A percentile compares a stretch with the other conserved stretches of the same genome.
Evolutionary conservation across 2,888 invertebrate species (phyloP).

Genomic region (Athalia rosae): DNA sequence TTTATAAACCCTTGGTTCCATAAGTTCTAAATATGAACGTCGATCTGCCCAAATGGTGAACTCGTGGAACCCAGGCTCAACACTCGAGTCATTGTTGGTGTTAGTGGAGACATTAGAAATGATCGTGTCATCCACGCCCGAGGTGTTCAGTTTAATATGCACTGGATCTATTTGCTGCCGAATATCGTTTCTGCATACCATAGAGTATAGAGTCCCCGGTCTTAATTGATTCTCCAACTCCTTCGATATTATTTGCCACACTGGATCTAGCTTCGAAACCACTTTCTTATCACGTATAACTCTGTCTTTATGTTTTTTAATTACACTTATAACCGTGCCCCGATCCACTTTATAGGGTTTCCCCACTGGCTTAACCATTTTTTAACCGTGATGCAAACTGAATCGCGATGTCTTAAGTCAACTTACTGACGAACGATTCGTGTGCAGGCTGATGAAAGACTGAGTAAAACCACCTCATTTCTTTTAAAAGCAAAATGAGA

Average conservation of each 20-base stretch:
- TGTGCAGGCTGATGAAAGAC: background rate
- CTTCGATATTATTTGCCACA: conserved; percentile 11
- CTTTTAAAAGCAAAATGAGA: conserved; percentile 6
- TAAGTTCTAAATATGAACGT: background rate
- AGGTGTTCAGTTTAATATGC: background rate
- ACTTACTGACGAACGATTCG: background rate
- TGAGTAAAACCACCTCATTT: background rate
- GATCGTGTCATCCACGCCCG: background rate
- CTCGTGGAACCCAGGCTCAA: background rate
- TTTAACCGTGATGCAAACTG: background rate
- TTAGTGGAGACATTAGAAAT: conserved; percentile 1
- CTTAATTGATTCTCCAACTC: background rate
- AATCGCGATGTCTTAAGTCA: background rate
- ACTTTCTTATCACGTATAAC: conserved; percentile 5
- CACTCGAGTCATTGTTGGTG: conserved; percentile 4
- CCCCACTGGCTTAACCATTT: conserved; percentile 7
- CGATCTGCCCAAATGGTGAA: conserved; percentile 17
- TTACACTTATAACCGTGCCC: background rate
- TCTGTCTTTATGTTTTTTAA: background rate
- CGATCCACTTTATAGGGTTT: conserved; percentile 2
- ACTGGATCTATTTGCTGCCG: conserved; percentile 6
- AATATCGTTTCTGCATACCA: conserved; percentile 19
- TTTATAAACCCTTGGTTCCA: conserved; percentile 14
- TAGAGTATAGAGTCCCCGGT: conserved; percentile 3
- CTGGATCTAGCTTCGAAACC: conserved; percentile 16